Evolutionary conservation across 2,113 vertebrate species (phyloP), one percentile per base, ranked within the genome.

Genomic region (Pluvialis apricaria): DNA sequence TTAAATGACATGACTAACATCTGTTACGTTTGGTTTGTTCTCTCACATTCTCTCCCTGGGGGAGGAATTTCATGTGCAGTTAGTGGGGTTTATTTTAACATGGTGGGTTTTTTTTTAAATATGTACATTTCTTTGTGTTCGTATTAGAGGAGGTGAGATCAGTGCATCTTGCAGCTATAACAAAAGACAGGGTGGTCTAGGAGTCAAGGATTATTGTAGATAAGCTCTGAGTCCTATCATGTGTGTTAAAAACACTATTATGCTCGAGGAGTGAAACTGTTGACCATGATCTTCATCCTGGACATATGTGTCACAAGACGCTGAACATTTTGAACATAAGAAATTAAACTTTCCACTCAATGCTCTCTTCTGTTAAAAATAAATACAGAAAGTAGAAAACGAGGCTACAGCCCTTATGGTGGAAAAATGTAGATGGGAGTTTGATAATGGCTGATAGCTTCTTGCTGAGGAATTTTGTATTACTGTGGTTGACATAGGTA

Each of bases 1-100:
- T 96, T 94, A 96, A 92, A 88, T 83, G 49, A 88, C 77, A 42
- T 28, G 71, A 81, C 42, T 77, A 95, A 93, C 96, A 93, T 95
- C 96, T 95, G 96, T 82, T 96, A 73, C 54, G 24, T 92, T 88
- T 69, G 31, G 22, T 73, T 93, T 94, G 70, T 82, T 83, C 60
- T 94, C 79, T 93, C 72, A 70, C 45, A 81, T 88, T 80, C 75
- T 88, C 36, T 93, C 85, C 94, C 90, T 77, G 71, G 68, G 85
- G 90, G 58, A 77, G 76, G 64, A 93, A 90, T 86, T 96, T 88
- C 45, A 44, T 73, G 36, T 86, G 79, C 79, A 38, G 36, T 93
- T 90, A 60, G 22, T 31, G 44, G 44, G 19, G 34, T 66, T 96
- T 87, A 36, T 94, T 83, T 60, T 70, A 80, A 66, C 36, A 22